A percentile compares a stretch with the other conserved stretches of the same genome.
Evolutionary conservation across 2,797 vertebrate genomes (phyloP).

Genomic region (Periparus ater): DNA sequence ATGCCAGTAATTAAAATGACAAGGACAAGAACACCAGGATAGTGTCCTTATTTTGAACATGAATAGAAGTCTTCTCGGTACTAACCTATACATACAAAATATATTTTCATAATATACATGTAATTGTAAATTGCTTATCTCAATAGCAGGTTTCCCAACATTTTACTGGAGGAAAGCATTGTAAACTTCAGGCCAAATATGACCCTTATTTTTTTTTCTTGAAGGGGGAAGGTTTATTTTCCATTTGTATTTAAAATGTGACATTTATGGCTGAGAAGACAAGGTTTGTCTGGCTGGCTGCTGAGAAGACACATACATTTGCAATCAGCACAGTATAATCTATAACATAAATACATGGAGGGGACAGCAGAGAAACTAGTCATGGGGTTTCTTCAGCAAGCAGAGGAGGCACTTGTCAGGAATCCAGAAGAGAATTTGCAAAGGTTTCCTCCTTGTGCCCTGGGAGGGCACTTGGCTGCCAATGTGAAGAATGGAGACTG

Average conservation of each 20-base stretch:
- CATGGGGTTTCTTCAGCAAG: not conserved
- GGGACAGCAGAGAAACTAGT: not conserved
- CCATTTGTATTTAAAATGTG: not conserved
- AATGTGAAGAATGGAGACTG: not conserved
- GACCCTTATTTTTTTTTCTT: rapidly evolving
- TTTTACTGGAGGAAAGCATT: not conserved
- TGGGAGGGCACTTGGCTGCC: not conserved
- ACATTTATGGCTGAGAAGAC: not conserved
- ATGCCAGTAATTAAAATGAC: not conserved
- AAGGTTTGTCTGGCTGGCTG: not conserved
- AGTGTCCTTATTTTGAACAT: not conserved
- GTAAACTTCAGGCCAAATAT: not conserved
- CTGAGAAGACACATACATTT: not conserved
- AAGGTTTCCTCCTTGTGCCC: not conserved
- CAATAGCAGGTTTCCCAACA: not conserved
- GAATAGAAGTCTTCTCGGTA: not conserved
- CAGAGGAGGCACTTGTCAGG: not conserved
- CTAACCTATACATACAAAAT: not conserved
- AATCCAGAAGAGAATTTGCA: not conserved
- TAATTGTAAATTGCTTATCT: not conserved
- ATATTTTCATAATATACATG: not conserved
- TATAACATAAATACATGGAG: not conserved
- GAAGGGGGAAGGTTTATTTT: not conserved
- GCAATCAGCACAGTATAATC: not conserved
- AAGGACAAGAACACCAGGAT: not conserved